Evolutionary conservation across 2,888 invertebrate species (phyloP).

Genomic region (Nomada lathburiana): DNA sequence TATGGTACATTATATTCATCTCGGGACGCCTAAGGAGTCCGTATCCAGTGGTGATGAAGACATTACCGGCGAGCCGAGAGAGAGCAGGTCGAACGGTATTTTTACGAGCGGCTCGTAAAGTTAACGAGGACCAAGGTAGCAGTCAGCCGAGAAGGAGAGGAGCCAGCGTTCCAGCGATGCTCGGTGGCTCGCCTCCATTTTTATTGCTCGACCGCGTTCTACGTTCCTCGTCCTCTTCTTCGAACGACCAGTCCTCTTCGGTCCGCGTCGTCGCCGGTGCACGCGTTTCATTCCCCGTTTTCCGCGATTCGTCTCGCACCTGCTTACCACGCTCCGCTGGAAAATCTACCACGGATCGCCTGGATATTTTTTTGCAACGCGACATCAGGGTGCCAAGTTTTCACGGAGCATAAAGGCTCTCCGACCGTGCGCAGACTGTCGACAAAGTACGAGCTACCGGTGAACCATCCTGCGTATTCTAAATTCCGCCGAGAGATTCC

Average conservation of each 20-base stretch:
- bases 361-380: neutral
- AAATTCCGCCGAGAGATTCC: neutral
- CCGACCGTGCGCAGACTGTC: neutral
- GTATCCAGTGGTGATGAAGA: slow-evolving; percentile 81
- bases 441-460: no score
- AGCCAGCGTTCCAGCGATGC: slow-evolving; percentile 66
- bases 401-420: neutral
- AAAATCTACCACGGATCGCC: neutral
- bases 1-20: slow-evolving; percentile 83
- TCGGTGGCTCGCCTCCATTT: slow-evolving; percentile 69
- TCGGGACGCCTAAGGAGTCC: slow-evolving; percentile 76
- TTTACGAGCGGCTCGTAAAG: slow-evolving; percentile 84
- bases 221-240: slow-evolving; percentile 29
- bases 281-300: slow-evolving; percentile 17
- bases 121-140: slow-evolving; percentile 80
- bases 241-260: slow-evolving; percentile 13
- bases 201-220: slow-evolving; percentile 53
- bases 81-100: slow-evolving; percentile 81
- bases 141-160: slow-evolving; percentile 66
- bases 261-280: slow-evolving; percentile 16
- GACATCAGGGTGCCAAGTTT: neutral
- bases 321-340: slow-evolving; percentile 13
- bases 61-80: slow-evolving; percentile 79
- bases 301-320: slow-evolving; percentile 42
- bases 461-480: neutral